Evolutionary conservation across 2,113 vertebrate species (phyloP).

Genomic region (Alces alces): DNA sequence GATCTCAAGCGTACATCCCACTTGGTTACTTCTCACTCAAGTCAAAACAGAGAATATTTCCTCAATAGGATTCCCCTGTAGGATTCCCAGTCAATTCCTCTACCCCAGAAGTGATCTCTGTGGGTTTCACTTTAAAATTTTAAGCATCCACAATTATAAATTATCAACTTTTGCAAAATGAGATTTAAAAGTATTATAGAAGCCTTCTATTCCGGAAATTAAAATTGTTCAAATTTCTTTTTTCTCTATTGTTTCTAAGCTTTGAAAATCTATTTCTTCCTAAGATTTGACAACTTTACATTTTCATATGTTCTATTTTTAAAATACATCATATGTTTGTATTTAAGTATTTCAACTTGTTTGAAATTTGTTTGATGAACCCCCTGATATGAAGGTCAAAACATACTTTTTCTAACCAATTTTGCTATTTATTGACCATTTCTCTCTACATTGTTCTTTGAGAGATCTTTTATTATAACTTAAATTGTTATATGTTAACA

Average conservation of each 20-base stretch:
- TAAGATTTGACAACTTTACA: neutral
- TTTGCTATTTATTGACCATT: neutral
- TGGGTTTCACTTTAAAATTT: neutral
- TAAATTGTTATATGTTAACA: neutral
- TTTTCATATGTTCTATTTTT: neutral
- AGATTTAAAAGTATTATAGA: slow-evolving; percentile 4
- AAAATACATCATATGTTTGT: neutral
- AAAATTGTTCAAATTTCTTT: neutral
- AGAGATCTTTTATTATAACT: neutral
- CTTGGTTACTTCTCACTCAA: neutral
- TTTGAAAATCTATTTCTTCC: neutral
- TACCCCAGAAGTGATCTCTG: neutral
- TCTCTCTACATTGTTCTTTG: neutral
- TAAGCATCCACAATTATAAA: neutral
- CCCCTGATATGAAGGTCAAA: neutral
- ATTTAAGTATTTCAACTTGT: neutral
- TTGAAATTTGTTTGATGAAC: neutral
- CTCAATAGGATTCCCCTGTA: neutral
- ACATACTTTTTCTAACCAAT: neutral
- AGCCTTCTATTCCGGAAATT: neutral
- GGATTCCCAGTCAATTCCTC: neutral
- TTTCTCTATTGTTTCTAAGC: neutral
- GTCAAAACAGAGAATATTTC: neutral
- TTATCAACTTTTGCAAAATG: neutral
- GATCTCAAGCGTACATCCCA: neutral